A percentile compares a stretch with the other conserved stretches of the same genome.
Conservation (phyloP, 30 jellyfish, hydroid and myxozoan genomes). For the Nemopilema nomurai region DNA sequence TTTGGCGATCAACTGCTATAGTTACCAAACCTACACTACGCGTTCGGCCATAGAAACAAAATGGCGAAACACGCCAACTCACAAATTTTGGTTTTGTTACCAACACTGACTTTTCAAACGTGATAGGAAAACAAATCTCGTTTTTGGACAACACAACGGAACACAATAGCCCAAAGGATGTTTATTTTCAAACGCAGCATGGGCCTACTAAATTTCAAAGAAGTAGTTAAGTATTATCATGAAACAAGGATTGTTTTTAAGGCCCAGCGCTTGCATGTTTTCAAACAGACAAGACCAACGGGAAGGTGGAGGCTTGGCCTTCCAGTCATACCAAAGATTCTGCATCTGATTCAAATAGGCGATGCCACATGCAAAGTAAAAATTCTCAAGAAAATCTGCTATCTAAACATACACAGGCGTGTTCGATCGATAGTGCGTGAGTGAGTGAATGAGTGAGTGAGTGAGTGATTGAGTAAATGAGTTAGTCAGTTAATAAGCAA, state of each 20-base stretch:
- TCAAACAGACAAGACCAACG: background rate
- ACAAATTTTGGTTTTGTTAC: too few species aligned
- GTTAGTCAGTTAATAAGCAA: too few species aligned
- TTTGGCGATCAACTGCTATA: too few species aligned
- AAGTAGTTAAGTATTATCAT: background rate
- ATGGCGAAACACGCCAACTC: too few species aligned
- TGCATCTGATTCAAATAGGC: background rate
- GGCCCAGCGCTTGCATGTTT: background rate
- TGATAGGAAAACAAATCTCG: background rate
- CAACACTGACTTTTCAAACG: too few species aligned
- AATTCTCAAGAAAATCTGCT: background rate
- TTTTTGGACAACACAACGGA: background rate
- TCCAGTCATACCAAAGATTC: background rate
- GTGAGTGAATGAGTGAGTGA: too few species aligned
- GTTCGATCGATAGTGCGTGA: too few species aligned
- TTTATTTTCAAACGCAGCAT: background rate
- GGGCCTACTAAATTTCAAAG: background rate
- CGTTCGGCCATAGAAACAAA: too few species aligned
- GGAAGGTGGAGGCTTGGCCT: background rate
- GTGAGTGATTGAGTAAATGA: too few species aligned
- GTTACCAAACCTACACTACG: too few species aligned
- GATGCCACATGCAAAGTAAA: background rate
- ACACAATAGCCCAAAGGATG: background rate
- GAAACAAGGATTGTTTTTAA: background rate
- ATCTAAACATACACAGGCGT: background rate